Evolutionary conservation across 2,113 vertebrate species (phyloP), one percentile per base, ranked within the genome.

Genomic region (Phocoena phocoena): DNA sequence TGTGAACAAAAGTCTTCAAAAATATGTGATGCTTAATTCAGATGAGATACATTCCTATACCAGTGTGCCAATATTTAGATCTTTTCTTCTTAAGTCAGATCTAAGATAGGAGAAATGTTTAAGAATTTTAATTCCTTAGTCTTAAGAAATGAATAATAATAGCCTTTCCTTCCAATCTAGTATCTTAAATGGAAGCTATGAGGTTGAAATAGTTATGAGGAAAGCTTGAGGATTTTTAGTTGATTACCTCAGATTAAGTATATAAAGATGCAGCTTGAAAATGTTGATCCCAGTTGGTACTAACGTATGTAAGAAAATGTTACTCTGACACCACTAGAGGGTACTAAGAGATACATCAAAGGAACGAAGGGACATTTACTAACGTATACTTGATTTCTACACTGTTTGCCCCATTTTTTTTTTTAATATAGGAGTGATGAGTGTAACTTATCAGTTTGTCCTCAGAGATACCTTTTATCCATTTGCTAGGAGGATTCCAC

Each of bases 241-340:
- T 67, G 50, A 76, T 82, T 21, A 47, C 28, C 10, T 85, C 82
- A 55, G 36, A 11, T 74, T 53, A 76, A n/a, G 41, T 50, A 87
- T 11, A 53, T 8, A 31, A 36, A 71, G 25, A 47, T 23, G 60
- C 15, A 73, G 20, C 3, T 67, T 83, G n/a, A 81, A 93, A 94
- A 63, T 2, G 1, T 2, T 36, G 38, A 11, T 62, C 83, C 8
- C 28, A 26, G 21, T 4, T 80, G 58, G 31, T 38, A 80, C n/a
- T 21, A 53, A 74, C 0, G 0, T 36, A 53, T 12, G 15, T 44
- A 28, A 73, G 41, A 70, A 82, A 93, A 95, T 93, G 84, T 13
- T 36, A 60, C 8, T 11, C 10, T 11, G 18, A 82, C 9, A 76
- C 94, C 96, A 97, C 93, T 93, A 97, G 94, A 91, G 93, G 96